Base-by-base conservation (phyloP, 2,797 vertebrate species). In the Cirrhinus mrigala region DNA sequence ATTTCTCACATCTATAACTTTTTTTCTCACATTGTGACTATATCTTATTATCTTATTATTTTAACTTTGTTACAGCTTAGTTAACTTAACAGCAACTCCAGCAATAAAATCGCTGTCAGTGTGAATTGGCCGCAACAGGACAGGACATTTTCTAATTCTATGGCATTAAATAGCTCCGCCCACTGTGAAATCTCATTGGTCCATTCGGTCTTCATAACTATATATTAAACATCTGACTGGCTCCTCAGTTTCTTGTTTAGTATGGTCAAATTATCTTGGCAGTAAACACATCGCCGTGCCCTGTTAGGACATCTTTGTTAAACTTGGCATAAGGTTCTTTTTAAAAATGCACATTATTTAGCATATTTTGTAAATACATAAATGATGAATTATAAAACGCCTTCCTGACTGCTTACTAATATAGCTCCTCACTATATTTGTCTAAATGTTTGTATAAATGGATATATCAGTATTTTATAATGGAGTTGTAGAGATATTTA, bases 371-470 rank as follows among this genome's bases (percentile, higher is more conserved):
- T 80, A 80, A 62, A 81, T 86, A 86, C 77, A 56, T 76, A 44
- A 76, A 75, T 76, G 16, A 46, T 6, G 7, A 71, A 22, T 44
- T 64, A 73, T 22, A 44, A 79, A 37, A 62, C 64, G 29, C 62
- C 20, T 77, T 82, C 48, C 52, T 73, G 20, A 78, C 79, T 81
- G 60, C 37, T 77, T 46, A 54, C 68, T 85, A 29, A 80, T 27
- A 86, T 69, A 75, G 78, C 78, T 76, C 60, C 5, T 58, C 12
- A 24, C 40, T 81, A 79, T 85, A 78, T 76, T 60, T 64, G 78
- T 87, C 56, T 81, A 87, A 69, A 85, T 77, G 79, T 89, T 82
- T 89, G 84, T 86, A 82, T 74, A 84, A 80, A 79, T 75, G n/a
- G 16, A 85, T 76, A 68, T 62, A 76, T 68, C 33, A 40, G 54